Evolutionary conservation across 2,113 vertebrate genomes (phyloP).

Genomic region (Pelusios castaneus): DNA sequence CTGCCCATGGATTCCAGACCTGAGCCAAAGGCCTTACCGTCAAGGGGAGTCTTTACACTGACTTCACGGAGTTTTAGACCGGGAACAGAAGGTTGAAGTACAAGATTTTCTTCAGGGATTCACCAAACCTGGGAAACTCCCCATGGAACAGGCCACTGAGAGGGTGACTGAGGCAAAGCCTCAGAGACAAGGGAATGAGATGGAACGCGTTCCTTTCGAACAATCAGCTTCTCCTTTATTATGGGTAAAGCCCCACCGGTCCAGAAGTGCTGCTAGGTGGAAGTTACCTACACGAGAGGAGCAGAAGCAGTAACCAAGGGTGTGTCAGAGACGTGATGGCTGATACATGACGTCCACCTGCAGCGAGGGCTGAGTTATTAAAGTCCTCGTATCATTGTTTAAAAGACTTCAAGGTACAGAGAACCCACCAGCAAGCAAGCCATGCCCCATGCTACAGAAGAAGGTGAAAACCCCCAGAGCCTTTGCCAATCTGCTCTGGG

Average conservation of each 20-base stretch:
- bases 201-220: background rate
- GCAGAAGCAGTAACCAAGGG: background rate
- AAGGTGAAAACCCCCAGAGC: too few relatives aligned
- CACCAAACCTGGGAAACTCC: too few relatives aligned
- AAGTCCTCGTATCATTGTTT: too few relatives aligned
- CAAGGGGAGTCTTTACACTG: background rate
- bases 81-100: background rate
- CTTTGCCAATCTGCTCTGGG: too few relatives aligned
- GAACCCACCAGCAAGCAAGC: too few relatives aligned
- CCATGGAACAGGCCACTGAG: background rate
- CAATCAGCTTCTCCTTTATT: background rate
- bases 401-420: too few relatives aligned
- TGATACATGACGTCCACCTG: background rate
- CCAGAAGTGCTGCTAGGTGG: background rate
- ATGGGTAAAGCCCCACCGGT: background rate
- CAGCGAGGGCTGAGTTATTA: background rate
- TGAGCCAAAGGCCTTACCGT: background rate
- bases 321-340: background rate
- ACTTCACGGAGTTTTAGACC: background rate
- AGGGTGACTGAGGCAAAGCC: background rate
- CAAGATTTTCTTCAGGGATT: background rate
- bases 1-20: background rate
- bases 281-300: background rate
- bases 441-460: too few relatives aligned
- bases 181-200: background rate